Percentiles rank a stretch among this genome's conserved stretches.
Conservation (phyloP, 1,140 invertebrate species). For the Zaprionus nigranus region DNA sequence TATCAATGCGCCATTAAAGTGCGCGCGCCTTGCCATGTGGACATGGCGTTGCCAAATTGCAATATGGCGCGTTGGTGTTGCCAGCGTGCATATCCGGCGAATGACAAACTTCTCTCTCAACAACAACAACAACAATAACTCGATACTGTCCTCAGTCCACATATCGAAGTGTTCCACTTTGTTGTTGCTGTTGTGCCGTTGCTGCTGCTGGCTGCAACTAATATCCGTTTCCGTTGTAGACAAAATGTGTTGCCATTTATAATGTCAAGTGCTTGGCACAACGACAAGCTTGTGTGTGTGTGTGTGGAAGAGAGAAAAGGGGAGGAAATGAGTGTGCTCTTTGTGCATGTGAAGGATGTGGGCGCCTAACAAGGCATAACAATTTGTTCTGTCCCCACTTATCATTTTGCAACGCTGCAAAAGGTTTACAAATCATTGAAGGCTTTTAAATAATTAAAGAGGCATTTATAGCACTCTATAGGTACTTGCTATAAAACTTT, state of each 20-base stretch:
- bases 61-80: constrained; percentile 47
- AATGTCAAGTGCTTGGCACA: constrained; percentile 70
- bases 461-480: background rate
- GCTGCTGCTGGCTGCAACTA: constrained; percentile 69
- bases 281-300: constrained; percentile 3
- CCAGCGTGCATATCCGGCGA: constrained; percentile 66
- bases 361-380: constrained; percentile 50
- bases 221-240: constrained; percentile 83
- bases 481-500: background rate
- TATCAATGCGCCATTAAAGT: constrained; percentile 77
- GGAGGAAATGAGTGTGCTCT: background rate
- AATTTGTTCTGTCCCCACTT: constrained; percentile 51
- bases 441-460: background rate
- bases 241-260: constrained; percentile 83
- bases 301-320: background rate
- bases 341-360: constrained; percentile 34
- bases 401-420: constrained; percentile 17
- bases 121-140: constrained; percentile 21
- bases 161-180: constrained; percentile 53
- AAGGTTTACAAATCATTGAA: background rate
- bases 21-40: constrained; percentile 58
- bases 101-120: constrained; percentile 72
- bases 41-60: constrained; percentile 71
- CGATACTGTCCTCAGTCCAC: constrained; percentile 29
- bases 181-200: constrained; percentile 25